Evolutionary conservation across 2,113 vertebrate species (phyloP), one percentile per base, ranked within the genome.

Genomic region (Aldabrachelys gigantea): DNA sequence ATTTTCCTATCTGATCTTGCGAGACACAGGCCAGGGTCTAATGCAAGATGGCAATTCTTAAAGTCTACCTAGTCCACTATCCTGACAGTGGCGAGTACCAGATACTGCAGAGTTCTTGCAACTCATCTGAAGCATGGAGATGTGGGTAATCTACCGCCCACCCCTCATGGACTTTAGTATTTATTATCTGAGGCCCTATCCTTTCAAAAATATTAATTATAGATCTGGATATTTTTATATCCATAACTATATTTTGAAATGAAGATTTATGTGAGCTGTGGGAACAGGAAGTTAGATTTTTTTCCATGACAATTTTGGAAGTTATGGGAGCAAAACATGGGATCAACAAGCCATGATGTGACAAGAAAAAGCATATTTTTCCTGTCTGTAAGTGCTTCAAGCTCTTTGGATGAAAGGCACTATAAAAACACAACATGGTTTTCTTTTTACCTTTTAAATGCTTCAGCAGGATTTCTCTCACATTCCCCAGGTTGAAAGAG

Each of bases 391-490:
- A 82, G 81, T 24, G 35, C 8, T 5, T 1, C 38, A 91, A 47
- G 57, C 85, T 93, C 82, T 91, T 62, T 85, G 79, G 62, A 84
- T 84, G 72, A 62, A 91, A 95, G 81, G 78, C 56, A 13, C 53
- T 12, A 25, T 35, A 72, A 90, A 95, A 94, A 81, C 9, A 91
- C 54, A 90, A 85, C 38, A 1, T 52, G 47, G 27, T 12, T 0
- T 90, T 62, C 1, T 72, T 90, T 95, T 97, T 98, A 99, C 99
- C 99, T 99, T 98, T 99, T 99, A 98, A 99, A 99, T 2, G 99
- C 99, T 98, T 99, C 99, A 0, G 98, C 98, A 44, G 99, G 99
- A 97, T 99, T 99, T 97, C 99, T 98, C 98, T 99, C 99, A 35
- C 99, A 99, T 89, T 99, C 99, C 16, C 99, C 99, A 0, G 99